phyloP scores from a whole-genome alignment of 2,797 vertebrate species.

The Neomorphus geoffroyi region DNA sequence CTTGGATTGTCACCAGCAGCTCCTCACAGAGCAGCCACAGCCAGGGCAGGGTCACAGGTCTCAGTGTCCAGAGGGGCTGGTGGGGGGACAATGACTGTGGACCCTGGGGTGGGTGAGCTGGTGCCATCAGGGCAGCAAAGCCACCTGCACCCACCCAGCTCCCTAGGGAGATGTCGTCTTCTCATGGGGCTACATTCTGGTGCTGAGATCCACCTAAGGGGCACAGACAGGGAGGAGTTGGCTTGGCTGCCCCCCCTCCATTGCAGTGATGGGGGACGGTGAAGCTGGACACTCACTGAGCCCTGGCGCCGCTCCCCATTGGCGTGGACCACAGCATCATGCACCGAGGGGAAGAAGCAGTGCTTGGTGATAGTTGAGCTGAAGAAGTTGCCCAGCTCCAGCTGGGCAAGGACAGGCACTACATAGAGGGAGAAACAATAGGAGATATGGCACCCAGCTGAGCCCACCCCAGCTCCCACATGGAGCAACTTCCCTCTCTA shows the following conservation, averaged over 20 bases:
- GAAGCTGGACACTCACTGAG: background rate
- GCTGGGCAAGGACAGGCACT: slow-evolving; percentile 85
- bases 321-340: slow-evolving; percentile 81
- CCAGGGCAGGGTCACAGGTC: background rate
- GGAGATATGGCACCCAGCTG: background rate
- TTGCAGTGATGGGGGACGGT: fast-evolving
- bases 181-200: slow-evolving; percentile 14
- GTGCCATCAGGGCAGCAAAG: background rate
- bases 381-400: slow-evolving; percentile 89
- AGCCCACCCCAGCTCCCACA: fast-evolving
- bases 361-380: slow-evolving; percentile 84
- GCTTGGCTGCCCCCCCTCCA: too few relatives aligned
- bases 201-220: background rate
- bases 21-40: fast-evolving
- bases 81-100: fast-evolving
- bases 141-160: fast-evolving
- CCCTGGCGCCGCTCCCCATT: background rate
- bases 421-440: background rate
- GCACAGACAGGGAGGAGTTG: background rate
- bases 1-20: fast-evolving
- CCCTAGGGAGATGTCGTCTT: fast-evolving
- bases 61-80: background rate
- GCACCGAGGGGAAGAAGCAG: slow-evolving; percentile 86
- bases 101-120: fast-evolving
- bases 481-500: background rate